Evolutionary conservation across 2,888 invertebrate species (phyloP), one percentile per base, ranked within the genome.

Genomic region (Lacanobia wlatinum): DNA sequence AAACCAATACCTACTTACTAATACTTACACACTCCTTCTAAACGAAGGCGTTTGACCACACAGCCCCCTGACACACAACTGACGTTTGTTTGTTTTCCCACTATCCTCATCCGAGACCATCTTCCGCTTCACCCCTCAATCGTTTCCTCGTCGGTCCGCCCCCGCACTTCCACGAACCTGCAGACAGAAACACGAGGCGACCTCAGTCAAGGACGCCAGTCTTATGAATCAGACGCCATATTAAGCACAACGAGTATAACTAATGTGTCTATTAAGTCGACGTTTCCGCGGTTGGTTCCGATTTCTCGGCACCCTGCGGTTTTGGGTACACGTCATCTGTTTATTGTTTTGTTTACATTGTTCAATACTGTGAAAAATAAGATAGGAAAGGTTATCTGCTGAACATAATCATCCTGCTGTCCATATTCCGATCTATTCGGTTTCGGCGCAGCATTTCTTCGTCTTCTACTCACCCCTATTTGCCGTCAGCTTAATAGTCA

Each of bases 141-240:
- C 21, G 9, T 53, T 79, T 75, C 84, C 70, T 83, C 55, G 46
- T 77, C 16, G 40, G 18, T 34, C 56, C 73, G 73, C 80, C 80
- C 64, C 69, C 80, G 60, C 73, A 73, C 12, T 78, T 82, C 83
- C 70, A 78, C 78, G 67, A 80, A 68, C 76, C 14, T 23, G 52
- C 34, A 18, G n/a, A n/a, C n/a, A n/a, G n/a, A n/a, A 82, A 55
- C 65, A 34, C 34, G 52, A 40, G 18, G 61, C 76, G 48, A 70
- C 62, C 73, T 62, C 61, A 56, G 23, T 34, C 73, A 80, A 76
- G 73, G 77, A 53, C 70, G 21, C 10, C 43, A 9, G 38, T 76
- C 23, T 68, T 70, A 76, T 84, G 83, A 85, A 73, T 85, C 84
- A 85, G 21, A 18, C 28, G 38, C 76, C 67, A 65, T 55, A 77